These are phyloP conservation scores for Agelas oroides DNA, from an alignment of 37 sponge, comb jelly and placozoan genomes.

Conservation along the genomic window DNA sequence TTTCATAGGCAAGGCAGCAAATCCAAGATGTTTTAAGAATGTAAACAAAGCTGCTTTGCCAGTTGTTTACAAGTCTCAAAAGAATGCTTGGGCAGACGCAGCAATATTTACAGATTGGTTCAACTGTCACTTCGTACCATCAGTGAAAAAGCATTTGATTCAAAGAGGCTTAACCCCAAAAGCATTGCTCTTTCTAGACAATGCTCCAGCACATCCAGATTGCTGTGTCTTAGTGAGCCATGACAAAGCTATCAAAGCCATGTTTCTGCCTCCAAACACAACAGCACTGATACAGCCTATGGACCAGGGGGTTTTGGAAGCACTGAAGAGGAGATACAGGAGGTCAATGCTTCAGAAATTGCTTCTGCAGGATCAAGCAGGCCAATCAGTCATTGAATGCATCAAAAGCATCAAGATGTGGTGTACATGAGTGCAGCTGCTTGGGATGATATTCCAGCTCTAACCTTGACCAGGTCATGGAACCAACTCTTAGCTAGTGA, in stretches of 20 bases:
- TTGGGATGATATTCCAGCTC: conserved; percentile 28
- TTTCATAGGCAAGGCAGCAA: conserved; percentile 56
- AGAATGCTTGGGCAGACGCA: conserved; percentile 42
- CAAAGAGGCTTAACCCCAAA: conserved; percentile 6
- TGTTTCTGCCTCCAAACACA: conserved; percentile 40
- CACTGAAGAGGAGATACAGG: conserved; percentile 46
- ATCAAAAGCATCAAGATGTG: too few relatives aligned
- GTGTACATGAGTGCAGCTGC: conserved; percentile 37
- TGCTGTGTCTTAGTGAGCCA: not conserved
- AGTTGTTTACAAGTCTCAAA: conserved; percentile 28
- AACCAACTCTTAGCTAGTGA: conserved; percentile 44
- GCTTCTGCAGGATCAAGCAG: conserved; percentile 34
- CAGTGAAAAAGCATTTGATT: conserved; percentile 12
- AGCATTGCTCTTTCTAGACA: conserved; percentile 53
- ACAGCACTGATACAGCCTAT: conserved; percentile 57
- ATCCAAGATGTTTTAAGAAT: conserved; percentile 58
- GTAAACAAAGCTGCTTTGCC: conserved; percentile 17
- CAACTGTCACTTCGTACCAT: conserved; percentile 44
- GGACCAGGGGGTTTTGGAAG: conserved; percentile 63
- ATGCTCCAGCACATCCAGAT: conserved; percentile 62
- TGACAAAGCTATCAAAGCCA: conserved; percentile 44
- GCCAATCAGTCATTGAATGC: too few relatives aligned
- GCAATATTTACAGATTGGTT: conserved; percentile 42
- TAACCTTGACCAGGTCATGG: conserved; percentile 39
- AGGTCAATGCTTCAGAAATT: conserved; percentile 23